Base-by-base conservation (phyloP, 2,113 vertebrate species). In the Cathartes aura region DNA sequence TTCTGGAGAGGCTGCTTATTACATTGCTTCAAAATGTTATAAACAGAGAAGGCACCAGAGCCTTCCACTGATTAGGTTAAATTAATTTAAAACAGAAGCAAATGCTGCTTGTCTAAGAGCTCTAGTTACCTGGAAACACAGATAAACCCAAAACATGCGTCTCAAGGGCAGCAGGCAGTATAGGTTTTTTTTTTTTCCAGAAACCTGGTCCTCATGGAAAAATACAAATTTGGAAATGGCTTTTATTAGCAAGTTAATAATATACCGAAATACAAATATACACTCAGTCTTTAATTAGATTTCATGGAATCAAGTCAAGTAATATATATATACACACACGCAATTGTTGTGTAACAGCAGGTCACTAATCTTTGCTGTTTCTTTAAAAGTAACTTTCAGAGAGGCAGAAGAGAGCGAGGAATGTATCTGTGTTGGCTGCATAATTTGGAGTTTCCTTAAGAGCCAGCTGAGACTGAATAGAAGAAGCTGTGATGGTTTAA, bases 91-190 rank as follows among this genome's bases (percentile, higher is more conserved):
- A 94, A 23, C 92, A 95, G 95, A 94, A 93, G 94, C 95, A 87
- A 95, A 92, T 2, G 4, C 72, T 79, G 89, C 83, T 95, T 60
- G 87, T 80, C 91, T 64, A 32, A 6, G 8, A 85, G 89, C 78
- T 87, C 58, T 24, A 96, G 96, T 97, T 97, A 97, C 97, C 94
- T 97, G 95, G 97, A 97, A 97, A 97, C 96, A 94, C 87, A 97
- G 96, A 97, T 97, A 96, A 97, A 96, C 89, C 97, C 93, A 38
- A 97, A 97, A 91, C 95, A 97, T 1, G 14, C 47, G 8, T 48
- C 85, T 62, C 95, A 94, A 96, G 97, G 95, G 71, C 94, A 95
- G 60, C 73, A 62, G 42, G 71, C 89, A 50, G 36, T 19, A 56
- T 6, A 64, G 71, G 32, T 34, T 1, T 29, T 87, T 60, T 45